Evolutionary conservation across 2,113 vertebrate genomes (phyloP), one percentile per base, ranked within the genome.

Genomic region (Prietella phreatophila): DNA sequence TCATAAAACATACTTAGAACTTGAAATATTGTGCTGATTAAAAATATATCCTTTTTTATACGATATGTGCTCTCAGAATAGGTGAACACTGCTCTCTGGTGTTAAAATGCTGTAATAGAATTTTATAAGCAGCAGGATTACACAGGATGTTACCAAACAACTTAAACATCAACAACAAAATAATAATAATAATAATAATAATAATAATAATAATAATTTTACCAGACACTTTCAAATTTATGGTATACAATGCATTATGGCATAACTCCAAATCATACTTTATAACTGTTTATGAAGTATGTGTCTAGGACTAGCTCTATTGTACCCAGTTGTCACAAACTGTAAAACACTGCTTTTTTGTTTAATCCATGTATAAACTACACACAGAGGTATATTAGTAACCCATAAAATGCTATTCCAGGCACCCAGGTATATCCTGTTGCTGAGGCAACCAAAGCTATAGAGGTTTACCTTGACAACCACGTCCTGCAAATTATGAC

Each of bases 401-500:
- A 83, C 65, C 39, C 69, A 83, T 83, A 47, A 81, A 63, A 50
- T 89, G 85, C 90, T 90, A 91, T 91, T 91, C 89, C 61, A 87
- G 83, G 87, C 85, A 85, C 80, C 50, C 71, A 80, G 87, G 85
- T 89, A 90, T 82, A 89, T 83, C 88, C 85, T 79, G 90, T 90
- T 91, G 89, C 90, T 90, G 78, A 87, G 90, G 89, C 90, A 91
- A 91, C 90, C 83, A 71, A 39, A 63, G 86, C 85, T 89, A 87
- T 85, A 87, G 69, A 85, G 86, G 83, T 88, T 91, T 90, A 88
- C 87, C 88, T 90, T 88, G 90, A 89, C 83, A 86, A 82, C 90
- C 82, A 88, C 69, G 58, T 79, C 86, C 82, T 86, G 86, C 69
- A 84, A 65, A 87, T 88, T 75, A 85, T 56, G 76, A 79, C 82